phyloP scores from a whole-genome alignment of 1,140 invertebrate genomes.

The Bombus waltoni region DNA sequence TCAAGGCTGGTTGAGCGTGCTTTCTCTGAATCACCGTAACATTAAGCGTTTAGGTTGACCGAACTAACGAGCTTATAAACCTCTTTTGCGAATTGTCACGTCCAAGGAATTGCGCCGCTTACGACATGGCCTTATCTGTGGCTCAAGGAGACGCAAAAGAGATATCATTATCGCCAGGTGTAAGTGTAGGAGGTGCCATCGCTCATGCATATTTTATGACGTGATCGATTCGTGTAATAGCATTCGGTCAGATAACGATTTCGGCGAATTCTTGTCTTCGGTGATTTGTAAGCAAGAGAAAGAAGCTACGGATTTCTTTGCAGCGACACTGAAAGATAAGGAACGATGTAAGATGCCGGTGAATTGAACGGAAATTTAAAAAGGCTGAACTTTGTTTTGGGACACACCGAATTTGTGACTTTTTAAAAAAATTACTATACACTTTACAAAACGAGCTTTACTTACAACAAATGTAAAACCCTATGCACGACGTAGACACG shows the following conservation, averaged over 20 bases:
- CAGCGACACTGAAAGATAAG: background rate
- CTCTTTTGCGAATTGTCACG: background rate
- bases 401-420: background rate
- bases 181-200: constrained; percentile 39
- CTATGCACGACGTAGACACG: no score
- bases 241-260: constrained; percentile 24
- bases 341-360: background rate
- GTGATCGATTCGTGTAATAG: constrained; percentile 32
- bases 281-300: background rate
- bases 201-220: constrained; percentile 21
- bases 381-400: no score
- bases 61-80: background rate
- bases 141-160: constrained; percentile 39
- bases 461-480: no score
- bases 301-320: no score
- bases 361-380: background rate
- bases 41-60: background rate
- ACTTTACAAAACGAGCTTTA: no score
- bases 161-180: constrained; percentile 66
- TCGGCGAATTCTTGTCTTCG: background rate
- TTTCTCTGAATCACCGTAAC: constrained; percentile 14
- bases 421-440: no score
- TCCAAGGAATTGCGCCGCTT: background rate
- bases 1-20: constrained; percentile 26
- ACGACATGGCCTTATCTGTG: constrained; percentile 45